Conservation (phyloP, 2,113 vertebrate genomes). For the Sinocyclocheilus anshuiensis region DNA sequence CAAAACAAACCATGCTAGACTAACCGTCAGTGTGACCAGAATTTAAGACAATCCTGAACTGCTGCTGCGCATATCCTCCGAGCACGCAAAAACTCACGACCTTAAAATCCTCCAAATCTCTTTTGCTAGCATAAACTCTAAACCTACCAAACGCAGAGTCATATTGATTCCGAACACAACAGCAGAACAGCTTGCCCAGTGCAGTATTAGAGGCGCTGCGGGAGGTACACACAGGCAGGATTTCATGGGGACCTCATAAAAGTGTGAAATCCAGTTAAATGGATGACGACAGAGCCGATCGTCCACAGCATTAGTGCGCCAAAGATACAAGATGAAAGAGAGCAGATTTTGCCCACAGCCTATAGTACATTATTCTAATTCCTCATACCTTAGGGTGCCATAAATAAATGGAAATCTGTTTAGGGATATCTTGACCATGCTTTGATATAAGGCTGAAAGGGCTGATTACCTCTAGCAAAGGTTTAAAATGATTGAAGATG, state of each 20-base stretch:
- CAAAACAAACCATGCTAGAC: not conserved
- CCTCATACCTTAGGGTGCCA: not conserved
- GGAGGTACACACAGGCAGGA: not conserved
- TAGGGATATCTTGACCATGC: not conserved
- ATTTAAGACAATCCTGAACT: constrained; percentile 6
- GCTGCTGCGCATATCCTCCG: not conserved
- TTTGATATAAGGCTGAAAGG: constrained; percentile 6
- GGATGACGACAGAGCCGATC: constrained; percentile 11
- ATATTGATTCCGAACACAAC: not conserved
- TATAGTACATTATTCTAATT: constrained; percentile 19
- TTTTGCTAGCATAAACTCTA: constrained; percentile 5
- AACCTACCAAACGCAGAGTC: not conserved
- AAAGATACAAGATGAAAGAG: not conserved
- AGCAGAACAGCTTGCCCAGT: constrained; percentile 22
- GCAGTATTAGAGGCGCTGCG: constrained; percentile 27
- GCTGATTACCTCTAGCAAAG: not conserved
- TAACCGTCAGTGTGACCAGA: not conserved
- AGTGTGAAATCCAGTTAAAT: constrained; percentile 36
- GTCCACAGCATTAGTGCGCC: not conserved
- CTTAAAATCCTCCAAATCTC: constrained; percentile 34
- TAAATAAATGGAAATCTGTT: constrained; percentile 13
- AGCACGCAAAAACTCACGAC: constrained; percentile 20
- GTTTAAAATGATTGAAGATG: not conserved
- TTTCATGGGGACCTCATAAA: constrained; percentile 18
- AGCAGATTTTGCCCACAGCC: not conserved